Conservation (phyloP, 1,140 invertebrate genomes). For the Drosophila pachea region DNA sequence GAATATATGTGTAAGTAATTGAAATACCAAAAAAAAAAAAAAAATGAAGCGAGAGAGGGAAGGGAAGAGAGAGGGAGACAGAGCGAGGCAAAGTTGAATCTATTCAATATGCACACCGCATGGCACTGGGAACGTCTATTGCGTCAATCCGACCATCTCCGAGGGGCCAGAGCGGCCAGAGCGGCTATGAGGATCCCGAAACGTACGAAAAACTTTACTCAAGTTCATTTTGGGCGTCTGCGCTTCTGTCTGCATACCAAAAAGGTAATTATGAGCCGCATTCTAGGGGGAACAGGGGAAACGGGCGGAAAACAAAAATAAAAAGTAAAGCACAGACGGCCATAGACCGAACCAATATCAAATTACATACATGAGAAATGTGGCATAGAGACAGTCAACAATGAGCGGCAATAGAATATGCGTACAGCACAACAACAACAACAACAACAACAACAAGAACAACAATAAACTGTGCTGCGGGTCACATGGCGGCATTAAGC, state of each 20-base stretch:
- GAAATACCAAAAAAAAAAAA: constrained; percentile 2
- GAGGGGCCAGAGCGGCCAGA: constrained; percentile 14
- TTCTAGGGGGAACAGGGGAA: constrained; percentile 38
- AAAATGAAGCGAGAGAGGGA: neutral
- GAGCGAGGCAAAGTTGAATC: neutral
- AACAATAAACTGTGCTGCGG: constrained; percentile 20
- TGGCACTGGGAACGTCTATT: constrained; percentile 26
- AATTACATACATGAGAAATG: constrained; percentile 69
- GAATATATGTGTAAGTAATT: constrained; percentile 2
- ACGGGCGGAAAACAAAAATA: constrained; percentile 14
- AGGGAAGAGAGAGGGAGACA: neutral
- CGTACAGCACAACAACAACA: constrained; percentile 11
- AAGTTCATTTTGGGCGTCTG: constrained; percentile 48
- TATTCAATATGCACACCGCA: constrained; percentile 58
- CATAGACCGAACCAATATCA: constrained; percentile 54
- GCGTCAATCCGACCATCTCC: constrained; percentile 25
- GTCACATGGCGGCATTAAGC: constrained; percentile 36
- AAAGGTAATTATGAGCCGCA: constrained; percentile 75
- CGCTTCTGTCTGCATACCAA: constrained; percentile 74
- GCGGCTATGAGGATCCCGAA: constrained; percentile 15
- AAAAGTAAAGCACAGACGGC: constrained; percentile 55
- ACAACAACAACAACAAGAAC: neutral
- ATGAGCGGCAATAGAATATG: constrained; percentile 21
- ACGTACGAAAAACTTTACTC: constrained; percentile 46
- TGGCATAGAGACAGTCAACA: constrained; percentile 35